Conservation (phyloP, 2,888 invertebrate species). For the Zygogramma bicolorata region DNA sequence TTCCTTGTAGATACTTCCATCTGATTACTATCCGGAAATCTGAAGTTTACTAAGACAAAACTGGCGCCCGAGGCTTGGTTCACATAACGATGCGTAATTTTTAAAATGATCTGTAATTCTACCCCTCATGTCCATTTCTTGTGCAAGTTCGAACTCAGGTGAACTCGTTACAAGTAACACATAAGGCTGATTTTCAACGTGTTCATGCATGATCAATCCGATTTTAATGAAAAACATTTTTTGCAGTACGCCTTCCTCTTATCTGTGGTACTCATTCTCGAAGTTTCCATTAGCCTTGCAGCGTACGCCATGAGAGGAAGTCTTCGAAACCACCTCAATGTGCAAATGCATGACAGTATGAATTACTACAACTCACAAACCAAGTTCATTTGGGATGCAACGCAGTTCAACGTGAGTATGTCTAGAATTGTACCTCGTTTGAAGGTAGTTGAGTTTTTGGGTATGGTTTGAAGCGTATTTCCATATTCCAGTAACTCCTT, state of each 20-base stretch:
- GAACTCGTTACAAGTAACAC: neutral
- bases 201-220: neutral
- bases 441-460: no score
- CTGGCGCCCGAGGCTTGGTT: no score
- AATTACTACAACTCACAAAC: constrained; percentile 64
- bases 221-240: constrained; percentile 10
- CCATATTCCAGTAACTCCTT: no score
- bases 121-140: no score
- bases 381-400: constrained; percentile 70
- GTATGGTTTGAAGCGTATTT: no score
- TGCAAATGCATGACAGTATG: constrained; percentile 69
- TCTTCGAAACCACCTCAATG: constrained; percentile 63
- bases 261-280: constrained; percentile 71
- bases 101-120: no score
- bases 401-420: constrained; percentile 71
- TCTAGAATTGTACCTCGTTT: no score
- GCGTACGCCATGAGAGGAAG: constrained; percentile 69
- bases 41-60: no score
- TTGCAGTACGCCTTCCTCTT: constrained; percentile 71
- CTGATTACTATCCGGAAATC: no score
- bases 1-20: no score
- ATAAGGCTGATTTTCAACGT: neutral
- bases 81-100: no score
- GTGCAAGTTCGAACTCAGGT: neutral
- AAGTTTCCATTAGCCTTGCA: constrained; percentile 72